Base-by-base conservation (phyloP, 1,140 invertebrate species). In the Thalassaphorura encarpata region DNA sequence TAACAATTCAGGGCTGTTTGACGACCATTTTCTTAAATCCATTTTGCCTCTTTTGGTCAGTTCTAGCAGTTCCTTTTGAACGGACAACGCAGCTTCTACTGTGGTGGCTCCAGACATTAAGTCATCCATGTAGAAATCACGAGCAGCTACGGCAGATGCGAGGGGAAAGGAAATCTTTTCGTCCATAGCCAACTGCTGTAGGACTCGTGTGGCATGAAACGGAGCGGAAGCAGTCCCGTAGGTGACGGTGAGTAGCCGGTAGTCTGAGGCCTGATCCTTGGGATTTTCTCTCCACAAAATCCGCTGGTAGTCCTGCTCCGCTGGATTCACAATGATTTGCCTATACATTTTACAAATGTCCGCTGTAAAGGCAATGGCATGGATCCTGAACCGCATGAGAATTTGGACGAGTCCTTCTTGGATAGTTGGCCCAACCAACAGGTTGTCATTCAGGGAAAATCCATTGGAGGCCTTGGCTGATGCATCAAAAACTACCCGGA, bases 71-170 rank as follows among this genome's bases (percentile, higher is more conserved):
- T 67, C 48, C 19, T 6, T 13, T 28, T 6, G 52, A 45, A 16
- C 46, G 36, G 19, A 26, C 18, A 15, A 5, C 5, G 33, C 18
- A 18, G 31, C 31, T 51, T 36, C 48, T 16, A 18, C n/a, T 21
- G 6, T 21, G 6, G 18, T 16, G 5, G 46, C 13, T 8, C 40
- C 72, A 18, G 67, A 67, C 24, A 73, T 40, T 3, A 71, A 43
- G 61, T 76, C 73, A 58, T 77, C 75, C 16, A 73, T 68, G 33
- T 66, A 66, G n/a, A 64, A 56, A 33, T 66, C 58, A 8, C 53
- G 26, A n/a, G 18, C 39, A 3, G 61, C 21, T 27, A 56, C 29
- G 40, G 31, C 28, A 18, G 54, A 33, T 1, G 58, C 64, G 1
- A 29, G 4, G 1, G 61, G 64, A 40, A 45, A 63, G 16, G 26